phyloP scores from a whole-genome alignment of 1,140 invertebrate species.

The Mercenaria mercenaria region DNA sequence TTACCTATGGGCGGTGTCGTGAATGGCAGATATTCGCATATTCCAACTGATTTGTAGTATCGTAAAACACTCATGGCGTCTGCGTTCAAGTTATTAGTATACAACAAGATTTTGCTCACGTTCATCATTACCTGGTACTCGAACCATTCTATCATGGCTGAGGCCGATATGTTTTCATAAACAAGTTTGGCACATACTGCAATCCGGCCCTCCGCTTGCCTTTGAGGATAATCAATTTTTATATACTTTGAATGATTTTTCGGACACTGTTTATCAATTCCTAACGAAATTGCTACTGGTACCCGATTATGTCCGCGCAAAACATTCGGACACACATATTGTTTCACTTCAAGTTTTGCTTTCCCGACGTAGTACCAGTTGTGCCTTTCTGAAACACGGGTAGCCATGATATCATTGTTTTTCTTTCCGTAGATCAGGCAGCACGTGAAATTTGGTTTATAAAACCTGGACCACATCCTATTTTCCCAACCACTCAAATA shows the following conservation, averaged over 20 bases:
- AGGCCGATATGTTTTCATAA: neutral
- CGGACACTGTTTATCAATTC: neutral
- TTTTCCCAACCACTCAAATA: constrained; percentile 21
- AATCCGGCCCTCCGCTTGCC: neutral
- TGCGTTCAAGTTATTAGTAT: neutral
- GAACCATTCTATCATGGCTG: neutral
- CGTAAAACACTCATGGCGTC: neutral
- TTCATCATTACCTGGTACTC: neutral
- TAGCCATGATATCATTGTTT: neutral
- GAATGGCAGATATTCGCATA: neutral
- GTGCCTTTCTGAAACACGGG: neutral
- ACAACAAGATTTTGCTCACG: neutral
- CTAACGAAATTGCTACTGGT: neutral
- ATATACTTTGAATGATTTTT: constrained; percentile 1
- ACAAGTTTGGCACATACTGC: constrained; percentile 21
- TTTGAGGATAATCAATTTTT: neutral
- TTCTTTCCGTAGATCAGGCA: neutral
- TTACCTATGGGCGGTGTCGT: neutral
- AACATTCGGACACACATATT: constrained; percentile 7
- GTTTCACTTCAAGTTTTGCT: constrained; percentile 9
- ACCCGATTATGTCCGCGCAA: neutral
- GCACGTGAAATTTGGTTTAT: neutral
- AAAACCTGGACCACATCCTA: neutral
- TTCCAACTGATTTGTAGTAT: neutral
- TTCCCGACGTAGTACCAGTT: constrained; percentile 8